Base-by-base conservation (phyloP, 2,797 vertebrate genomes). In the Chromobotia macracanthus region DNA sequence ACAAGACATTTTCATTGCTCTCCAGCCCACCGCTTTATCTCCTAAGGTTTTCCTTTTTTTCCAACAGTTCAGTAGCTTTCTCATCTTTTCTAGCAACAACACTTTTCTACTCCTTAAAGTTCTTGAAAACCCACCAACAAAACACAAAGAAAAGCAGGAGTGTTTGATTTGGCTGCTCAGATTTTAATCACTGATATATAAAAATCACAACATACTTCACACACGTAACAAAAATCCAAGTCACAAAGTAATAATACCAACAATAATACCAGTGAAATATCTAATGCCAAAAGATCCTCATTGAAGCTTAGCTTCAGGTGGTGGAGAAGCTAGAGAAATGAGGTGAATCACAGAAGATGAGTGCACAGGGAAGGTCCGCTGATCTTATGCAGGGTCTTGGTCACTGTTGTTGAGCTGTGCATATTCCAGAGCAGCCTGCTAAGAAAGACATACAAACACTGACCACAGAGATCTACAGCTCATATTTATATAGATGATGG, bases 361-460 rank as follows among this genome's bases (percentile, higher is more conserved):
- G 83, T 68, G 69, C 80, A 1, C 0, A 79, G 73, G 28, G 81
- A 76, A 12, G 44, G 69, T 44, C 13, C 67, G 38, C 16, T 71
- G 60, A 19, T 66, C 44, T 13, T 90, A 88, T n/a, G 78, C 85
- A 79, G 72, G 55, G 19, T 80, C 75, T 28, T 51, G 48, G 13
- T 84, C 75, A 46, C 50, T 69, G 46, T 80, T 77, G 72, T 91
- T 93, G 82, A 93, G 84, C 80, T 93, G 88, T 3, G 86, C 91
- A 3, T 93, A 93, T 79, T 93, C 90, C 79, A 93, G 83, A 5
- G 87, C 87, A 1, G 68, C 89, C 87, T 93, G 88, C 72, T 65
- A 80, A 76, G 51, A 84, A 11, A 77, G 16, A 74, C 0, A 64
- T 3, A 68, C 41, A 66, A 51, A 75, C 21, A 46, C 19, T 50